Evolutionary conservation across 1,140 invertebrate species (phyloP), one percentile per base, ranked within the genome.

Genomic region (Drosophila malerkotliana): DNA sequence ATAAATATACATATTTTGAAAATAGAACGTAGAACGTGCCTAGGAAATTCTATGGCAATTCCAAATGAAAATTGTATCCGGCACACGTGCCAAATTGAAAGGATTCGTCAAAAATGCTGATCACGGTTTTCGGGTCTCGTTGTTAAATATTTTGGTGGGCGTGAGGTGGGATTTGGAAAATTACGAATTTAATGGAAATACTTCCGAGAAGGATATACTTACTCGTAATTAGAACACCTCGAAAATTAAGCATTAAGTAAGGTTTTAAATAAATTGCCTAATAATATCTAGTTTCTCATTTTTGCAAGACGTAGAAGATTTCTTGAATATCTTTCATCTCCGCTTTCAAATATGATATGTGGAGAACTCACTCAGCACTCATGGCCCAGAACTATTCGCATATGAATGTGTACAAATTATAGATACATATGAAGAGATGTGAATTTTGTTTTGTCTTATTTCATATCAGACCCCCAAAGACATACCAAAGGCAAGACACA

Each of bases 11-110:
- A 55, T 52, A 26, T 18, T 44, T 32, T 63, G 18, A 69, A 57
- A 69, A 71, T 63, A 32, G 28, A 21, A 21, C 39, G 56, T 15
- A 55, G 52, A 66, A 77, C 78, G 57, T 81, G 63, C 59, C 76
- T 61, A 21, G 41, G n/a, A 49, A 72, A 61, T 74, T 74, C 71
- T 59, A 44, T 61, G 68, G 39, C 72, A 41, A 55, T 72, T 81
- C 61, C 61, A 39, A 66, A 67, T 78, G 69, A 87, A 79, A 83
- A 88, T 76, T 79, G 57, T 87, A 87, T 87, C 83, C 83, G 83
- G 83, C 83, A 79, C 83, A 87, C 83, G 83, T 88, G 83, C 83
- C 83, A 87, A 76, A 72, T 79, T 73, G 48, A 59, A 88, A 64
- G 77, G 78, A 67, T 75, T 41, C n/a, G n/a, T 30, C 41, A 6